Base-by-base conservation (phyloP, 2,113 vertebrate species). In the Erinaceus europaeus region DNA sequence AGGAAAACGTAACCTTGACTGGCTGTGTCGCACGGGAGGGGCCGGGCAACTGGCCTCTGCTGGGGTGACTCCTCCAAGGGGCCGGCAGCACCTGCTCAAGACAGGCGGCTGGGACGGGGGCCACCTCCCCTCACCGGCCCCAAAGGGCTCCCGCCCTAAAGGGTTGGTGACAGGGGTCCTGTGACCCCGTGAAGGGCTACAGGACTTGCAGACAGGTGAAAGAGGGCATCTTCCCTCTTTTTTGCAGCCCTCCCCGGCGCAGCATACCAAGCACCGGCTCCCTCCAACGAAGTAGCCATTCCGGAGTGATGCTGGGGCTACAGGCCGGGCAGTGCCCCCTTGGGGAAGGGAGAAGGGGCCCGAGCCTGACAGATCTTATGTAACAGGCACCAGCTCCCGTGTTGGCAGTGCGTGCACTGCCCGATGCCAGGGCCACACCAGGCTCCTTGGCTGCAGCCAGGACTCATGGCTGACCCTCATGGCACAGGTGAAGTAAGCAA, bases 1-100 rank as follows among this genome's bases (percentile, higher is more conserved):
- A 68, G 75, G 86, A 84, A 88, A 82, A 84, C 29, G 61, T 96
- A 93, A 93, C 95, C 95, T 94, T 95, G 95, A 85, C 86, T 36
- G 18, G 68, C 38, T 27, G 68, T 83, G 52, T 42, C 0, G 42
- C 17, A 27, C 55, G 78, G 57, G 71, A 34, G 59, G 67, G 73
- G 23, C 36, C 32, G 0, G 62, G 38, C 46, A 34, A 55, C 65
- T 13, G 3, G 25, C 85, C 55, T 52, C 23, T 9, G 69, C 50
- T 1, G 20, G 9, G 20, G 34, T 23, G 73, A 64, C 55, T 79
- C 67, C 71, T 67, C 36, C 59, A 13, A 81, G 73, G n/a, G n/a
- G n/a, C n/a, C n/a, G 72, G 90, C 75, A 68, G 55, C 84, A 50
- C 62, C 67, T 15, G 57, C 27, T 21, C 90, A 5, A 46, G 34